Conservation (phyloP, 2,888 invertebrate species). For the Cataglyphis albicans region DNA sequence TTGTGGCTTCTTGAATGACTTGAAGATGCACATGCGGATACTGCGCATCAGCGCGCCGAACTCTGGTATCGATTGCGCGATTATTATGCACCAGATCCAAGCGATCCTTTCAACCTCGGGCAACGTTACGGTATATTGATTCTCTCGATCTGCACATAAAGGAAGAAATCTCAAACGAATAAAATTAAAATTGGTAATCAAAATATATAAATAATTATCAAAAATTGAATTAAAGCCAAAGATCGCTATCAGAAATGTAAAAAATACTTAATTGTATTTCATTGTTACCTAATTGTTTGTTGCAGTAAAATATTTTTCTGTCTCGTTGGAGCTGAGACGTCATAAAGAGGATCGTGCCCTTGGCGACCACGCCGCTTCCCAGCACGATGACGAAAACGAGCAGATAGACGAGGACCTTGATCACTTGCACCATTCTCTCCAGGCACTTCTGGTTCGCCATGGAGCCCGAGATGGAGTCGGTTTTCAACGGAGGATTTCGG, state of each 20-base stretch:
- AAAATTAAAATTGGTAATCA: not conserved
- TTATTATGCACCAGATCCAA: slow-evolving; percentile 97
- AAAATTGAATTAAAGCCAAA: not conserved
- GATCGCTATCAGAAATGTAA: not conserved
- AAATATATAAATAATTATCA: not conserved
- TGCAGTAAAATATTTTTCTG: slow-evolving; percentile 93
- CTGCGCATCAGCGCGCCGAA: slow-evolving; percentile 94
- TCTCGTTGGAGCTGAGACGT: slow-evolving; percentile 94
- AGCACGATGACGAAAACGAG: slow-evolving; percentile 95
- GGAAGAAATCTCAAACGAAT: slow-evolving; percentile 65
- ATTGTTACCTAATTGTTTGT: slow-evolving; percentile 91
- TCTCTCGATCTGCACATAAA: slow-evolving; percentile 91
- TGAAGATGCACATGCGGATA: slow-evolving; percentile 95
- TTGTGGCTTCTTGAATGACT: slow-evolving; percentile 92
- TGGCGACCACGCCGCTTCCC: slow-evolving; percentile 94
- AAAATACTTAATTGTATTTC: too few species aligned
- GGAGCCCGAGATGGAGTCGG: slow-evolving; percentile 95
- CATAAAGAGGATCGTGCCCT: slow-evolving; percentile 96
- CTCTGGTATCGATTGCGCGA: slow-evolving; percentile 96
- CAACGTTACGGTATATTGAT: slow-evolving; percentile 93
- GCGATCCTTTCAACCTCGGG: slow-evolving; percentile 95
- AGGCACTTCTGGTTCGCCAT: slow-evolving; percentile 95
- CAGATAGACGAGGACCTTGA: slow-evolving; percentile 94
- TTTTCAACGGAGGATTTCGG: slow-evolving; percentile 95
- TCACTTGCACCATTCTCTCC: slow-evolving; percentile 93